These are phyloP conservation scores for Chaetops frenatus DNA, from an alignment of 2,113 vertebrate species.

Conservation along the genomic window DNA sequence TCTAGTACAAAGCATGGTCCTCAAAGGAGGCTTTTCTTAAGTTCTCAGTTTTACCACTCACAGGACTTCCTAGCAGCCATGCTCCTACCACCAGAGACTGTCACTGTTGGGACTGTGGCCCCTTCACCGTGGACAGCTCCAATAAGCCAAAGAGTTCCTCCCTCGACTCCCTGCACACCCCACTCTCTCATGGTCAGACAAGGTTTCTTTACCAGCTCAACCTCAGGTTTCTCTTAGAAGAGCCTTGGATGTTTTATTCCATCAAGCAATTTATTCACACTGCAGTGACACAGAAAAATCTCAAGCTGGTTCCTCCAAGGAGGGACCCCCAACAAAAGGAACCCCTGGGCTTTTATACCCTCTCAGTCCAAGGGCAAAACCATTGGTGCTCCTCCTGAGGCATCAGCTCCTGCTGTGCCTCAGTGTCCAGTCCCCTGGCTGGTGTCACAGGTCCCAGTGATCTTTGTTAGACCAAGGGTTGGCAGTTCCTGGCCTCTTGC, in stretches of 20 bases:
- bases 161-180: too few species aligned
- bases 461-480: not conserved
- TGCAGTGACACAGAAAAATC: not conserved
- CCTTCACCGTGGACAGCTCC: not conserved
- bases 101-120: accelerated
- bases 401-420: not conserved
- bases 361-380: not conserved
- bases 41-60: not conserved
- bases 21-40: not conserved
- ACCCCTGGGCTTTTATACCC: not conserved
- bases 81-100: not conserved
- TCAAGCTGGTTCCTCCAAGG: not conserved
- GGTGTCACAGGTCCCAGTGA: not conserved
- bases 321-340: not conserved
- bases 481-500: not conserved
- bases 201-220: not conserved
- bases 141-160: not conserved
- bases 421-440: not conserved
- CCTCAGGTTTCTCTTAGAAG: not conserved
- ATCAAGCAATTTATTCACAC: not conserved
- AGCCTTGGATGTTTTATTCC: accelerated
- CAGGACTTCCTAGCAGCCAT: not conserved
- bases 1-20: not conserved
- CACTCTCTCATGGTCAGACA: not conserved
- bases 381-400: not conserved